Percentiles rank a stretch among this genome's conserved stretches.
phyloP scores from a whole-genome alignment of 2,113 vertebrate species.

The Misgurnus anguillicaudatus region DNA sequence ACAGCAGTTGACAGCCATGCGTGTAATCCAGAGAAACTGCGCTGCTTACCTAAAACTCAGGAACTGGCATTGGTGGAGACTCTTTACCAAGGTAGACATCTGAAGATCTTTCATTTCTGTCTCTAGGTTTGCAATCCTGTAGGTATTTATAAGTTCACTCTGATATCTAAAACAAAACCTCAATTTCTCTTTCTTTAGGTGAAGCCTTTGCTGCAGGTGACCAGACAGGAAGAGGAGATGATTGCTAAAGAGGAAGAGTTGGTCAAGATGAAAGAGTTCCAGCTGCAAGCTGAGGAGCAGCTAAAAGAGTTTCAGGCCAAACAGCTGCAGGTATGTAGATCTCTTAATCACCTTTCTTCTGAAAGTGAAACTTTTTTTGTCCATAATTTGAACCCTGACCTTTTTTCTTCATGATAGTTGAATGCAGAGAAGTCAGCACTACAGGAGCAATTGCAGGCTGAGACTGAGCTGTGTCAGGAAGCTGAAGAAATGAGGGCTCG shows the following conservation, averaged over 20 bases:
- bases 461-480: conserved; percentile 85
- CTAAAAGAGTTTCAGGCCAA: conserved; percentile 78
- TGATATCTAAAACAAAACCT: not conserved
- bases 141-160: not conserved
- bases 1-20: conserved; percentile 96
- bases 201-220: conserved; percentile 86
- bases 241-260: conserved; percentile 84
- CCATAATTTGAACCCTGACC: too few species aligned
- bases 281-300: conserved; percentile 76
- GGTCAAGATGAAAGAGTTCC: conserved; percentile 82
- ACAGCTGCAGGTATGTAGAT: conserved; percentile 75
- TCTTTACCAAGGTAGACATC: conserved; percentile 91
- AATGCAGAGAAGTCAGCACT: conserved; percentile 83
- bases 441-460: conserved; percentile 88
- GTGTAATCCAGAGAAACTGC: conserved; percentile 97
- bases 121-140: not conserved
- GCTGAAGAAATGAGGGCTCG: conserved; percentile 86
- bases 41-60: conserved; percentile 95
- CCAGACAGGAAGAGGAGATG: conserved; percentile 85
- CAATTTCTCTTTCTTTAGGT: conserved; percentile 68
- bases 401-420: conserved; percentile 63
- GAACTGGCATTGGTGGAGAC: conserved; percentile 99
- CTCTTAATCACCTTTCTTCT: too few species aligned
- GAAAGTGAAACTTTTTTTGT: not conserved
- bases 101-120: not conserved